Evolutionary conservation across 2,113 vertebrate genomes (phyloP).

Genomic region (Prionailurus viverrinus): DNA sequence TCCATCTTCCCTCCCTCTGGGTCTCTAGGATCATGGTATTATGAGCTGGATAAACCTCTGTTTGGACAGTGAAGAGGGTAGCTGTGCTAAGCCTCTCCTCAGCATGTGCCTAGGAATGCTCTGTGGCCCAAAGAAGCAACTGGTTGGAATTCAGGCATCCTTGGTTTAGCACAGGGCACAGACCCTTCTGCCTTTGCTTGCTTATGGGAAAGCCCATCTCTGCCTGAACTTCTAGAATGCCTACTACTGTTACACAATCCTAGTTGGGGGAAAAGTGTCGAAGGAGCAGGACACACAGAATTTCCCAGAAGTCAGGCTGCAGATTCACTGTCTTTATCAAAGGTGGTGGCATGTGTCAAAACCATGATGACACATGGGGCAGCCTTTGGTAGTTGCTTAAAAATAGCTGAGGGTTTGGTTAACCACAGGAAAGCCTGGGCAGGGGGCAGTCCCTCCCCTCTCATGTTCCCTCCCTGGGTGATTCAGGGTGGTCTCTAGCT

Average conservation of each 20-base stretch:
- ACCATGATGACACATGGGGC: neutral
- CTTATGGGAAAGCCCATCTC: neutral
- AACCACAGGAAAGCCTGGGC: constrained; percentile 26
- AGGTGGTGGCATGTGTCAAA: neutral
- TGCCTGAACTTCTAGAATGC: neutral
- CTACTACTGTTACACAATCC: constrained; percentile 6
- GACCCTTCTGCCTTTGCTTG: neutral
- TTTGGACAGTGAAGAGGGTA: neutral
- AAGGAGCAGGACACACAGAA: neutral
- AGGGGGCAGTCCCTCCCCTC: neutral
- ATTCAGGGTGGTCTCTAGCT: constrained; percentile 37
- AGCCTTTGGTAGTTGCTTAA: constrained; percentile 42
- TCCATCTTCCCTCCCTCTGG: neutral
- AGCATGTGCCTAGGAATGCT: neutral
- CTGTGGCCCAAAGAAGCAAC: constrained; percentile 5
- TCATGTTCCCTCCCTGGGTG: neutral
- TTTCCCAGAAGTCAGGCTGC: neutral
- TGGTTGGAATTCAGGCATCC: neutral
- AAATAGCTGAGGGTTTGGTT: constrained; percentile 57
- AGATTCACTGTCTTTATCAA: constrained; percentile 38
- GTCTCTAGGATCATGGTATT: neutral
- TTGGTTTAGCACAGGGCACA: neutral
- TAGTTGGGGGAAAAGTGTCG: neutral
- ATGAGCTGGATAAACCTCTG: neutral
- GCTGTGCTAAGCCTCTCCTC: neutral